A percentile compares a stretch with the other conserved stretches of the same genome.
These are phyloP conservation scores for Heptranchias perlo DNA, from an alignment of 2,113 vertebrate genomes.

Conservation along the genomic window DNA sequence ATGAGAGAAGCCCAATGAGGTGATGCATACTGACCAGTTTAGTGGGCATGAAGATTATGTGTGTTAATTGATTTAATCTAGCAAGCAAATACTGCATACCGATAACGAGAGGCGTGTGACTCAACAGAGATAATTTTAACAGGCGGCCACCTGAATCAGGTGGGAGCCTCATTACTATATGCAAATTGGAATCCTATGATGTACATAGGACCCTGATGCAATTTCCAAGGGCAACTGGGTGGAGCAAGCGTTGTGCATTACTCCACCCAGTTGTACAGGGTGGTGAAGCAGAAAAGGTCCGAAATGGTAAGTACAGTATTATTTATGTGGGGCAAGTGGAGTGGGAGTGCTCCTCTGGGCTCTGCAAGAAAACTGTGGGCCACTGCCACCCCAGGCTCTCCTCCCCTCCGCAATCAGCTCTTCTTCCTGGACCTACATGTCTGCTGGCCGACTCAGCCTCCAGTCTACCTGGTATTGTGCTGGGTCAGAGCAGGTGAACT, in stretches of 20 bases:
- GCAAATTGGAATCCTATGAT: no score
- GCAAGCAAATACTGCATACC: not conserved
- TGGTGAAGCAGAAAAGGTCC: not conserved
- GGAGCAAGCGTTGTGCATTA: not conserved
- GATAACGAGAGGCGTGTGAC: not conserved
- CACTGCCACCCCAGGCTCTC: no score
- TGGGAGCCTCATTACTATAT: not conserved
- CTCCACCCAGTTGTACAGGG: not conserved
- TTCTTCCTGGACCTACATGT: no score
- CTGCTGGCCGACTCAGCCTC: no score
- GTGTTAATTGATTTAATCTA: not conserved
- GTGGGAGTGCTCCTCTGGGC: no score
- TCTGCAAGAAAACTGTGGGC: no score
- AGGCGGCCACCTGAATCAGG: not conserved
- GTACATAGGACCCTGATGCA: no score
- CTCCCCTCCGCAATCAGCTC: no score
- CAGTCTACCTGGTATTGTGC: no score
- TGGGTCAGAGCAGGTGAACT: no score
- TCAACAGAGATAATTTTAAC: not conserved
- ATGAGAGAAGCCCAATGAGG: not conserved
- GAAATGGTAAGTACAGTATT: no score
- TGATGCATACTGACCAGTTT: not conserved
- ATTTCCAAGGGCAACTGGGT: not conserved
- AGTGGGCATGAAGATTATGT: not conserved
- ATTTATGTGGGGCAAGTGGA: no score